phyloP scores from a whole-genome alignment of 2,888 invertebrate species.

The Cheilosia variabilis region DNA sequence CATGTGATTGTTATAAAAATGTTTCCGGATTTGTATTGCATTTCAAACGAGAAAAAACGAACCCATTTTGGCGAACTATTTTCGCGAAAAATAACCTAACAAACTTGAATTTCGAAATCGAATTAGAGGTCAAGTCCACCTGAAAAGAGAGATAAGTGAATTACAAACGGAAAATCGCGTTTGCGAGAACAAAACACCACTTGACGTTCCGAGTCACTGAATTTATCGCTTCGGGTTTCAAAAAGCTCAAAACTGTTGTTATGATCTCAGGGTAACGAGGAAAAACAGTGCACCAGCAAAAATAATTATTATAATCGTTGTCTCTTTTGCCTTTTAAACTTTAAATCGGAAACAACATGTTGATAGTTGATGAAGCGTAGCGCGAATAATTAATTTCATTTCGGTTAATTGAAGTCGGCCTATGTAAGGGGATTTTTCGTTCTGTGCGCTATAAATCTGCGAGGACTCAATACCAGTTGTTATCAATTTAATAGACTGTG shows the following conservation, averaged over 20 bases:
- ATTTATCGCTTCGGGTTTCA: conserved; percentile 36
- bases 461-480: neutral
- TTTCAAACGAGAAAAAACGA: conserved; percentile 30
- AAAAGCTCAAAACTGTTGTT: conserved; percentile 17
- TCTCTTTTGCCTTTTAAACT: conserved; percentile 14
- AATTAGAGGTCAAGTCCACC: conserved; percentile 14
- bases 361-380: conserved; percentile 33
- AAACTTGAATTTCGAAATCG: conserved; percentile 37
- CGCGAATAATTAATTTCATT: conserved; percentile 18
- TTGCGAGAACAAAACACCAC: conserved; percentile 19
- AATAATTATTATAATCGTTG: conserved; percentile 17
- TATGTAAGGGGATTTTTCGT: neutral
- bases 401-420: neutral
- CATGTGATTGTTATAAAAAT: conserved; percentile 55
- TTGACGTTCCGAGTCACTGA: conserved; percentile 58
- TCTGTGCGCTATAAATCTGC: neutral
- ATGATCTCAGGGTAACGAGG: neutral
- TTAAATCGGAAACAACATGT: conserved; percentile 17
- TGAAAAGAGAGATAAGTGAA: conserved; percentile 13
- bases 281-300: neutral
- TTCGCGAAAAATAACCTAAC: conserved; percentile 9
- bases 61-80: conserved; percentile 6
- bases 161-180: conserved; percentile 14
- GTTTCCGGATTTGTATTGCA: conserved; percentile 49
- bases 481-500: neutral